These are phyloP conservation scores for Agrypnus murinus DNA, from an alignment of 2,888 invertebrate species.

Conservation along the genomic window DNA sequence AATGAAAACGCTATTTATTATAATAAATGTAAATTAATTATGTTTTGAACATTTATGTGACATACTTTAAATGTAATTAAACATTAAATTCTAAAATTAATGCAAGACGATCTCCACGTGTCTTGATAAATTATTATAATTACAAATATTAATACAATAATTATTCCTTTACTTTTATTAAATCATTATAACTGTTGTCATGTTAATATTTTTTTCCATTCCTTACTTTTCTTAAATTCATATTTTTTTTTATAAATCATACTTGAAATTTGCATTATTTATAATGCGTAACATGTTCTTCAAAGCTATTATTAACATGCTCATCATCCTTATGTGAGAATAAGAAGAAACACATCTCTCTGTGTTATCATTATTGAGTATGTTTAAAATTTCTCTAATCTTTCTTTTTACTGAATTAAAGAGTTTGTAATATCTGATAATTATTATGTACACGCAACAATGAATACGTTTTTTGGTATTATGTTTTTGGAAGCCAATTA, in stretches of 20 bases:
- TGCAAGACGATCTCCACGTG: too few species aligned
- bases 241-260: neutral
- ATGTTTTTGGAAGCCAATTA: neutral
- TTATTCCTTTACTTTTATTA: neutral
- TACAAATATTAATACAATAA: neutral
- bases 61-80: too few species aligned
- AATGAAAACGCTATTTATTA: too few species aligned
- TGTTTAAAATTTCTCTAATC: constrained; percentile 16
- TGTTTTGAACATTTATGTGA: too few species aligned
- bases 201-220: neutral
- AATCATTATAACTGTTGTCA: constrained; percentile 9
- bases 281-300: constrained; percentile 42
- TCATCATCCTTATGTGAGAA: constrained; percentile 25
- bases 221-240: too few species aligned
- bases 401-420: neutral
- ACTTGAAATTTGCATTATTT: constrained; percentile 43
- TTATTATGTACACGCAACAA: constrained; percentile 11
- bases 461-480: constrained; percentile 15
- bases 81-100: too few species aligned
- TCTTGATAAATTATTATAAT: neutral
- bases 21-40: too few species aligned
- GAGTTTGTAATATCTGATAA: constrained; percentile 16
- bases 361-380: constrained; percentile 16
- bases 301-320: constrained; percentile 40
- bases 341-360: constrained; percentile 22